phyloP scores from a whole-genome alignment of 2,113 vertebrate species.

The Ictalurus furcatus region DNA sequence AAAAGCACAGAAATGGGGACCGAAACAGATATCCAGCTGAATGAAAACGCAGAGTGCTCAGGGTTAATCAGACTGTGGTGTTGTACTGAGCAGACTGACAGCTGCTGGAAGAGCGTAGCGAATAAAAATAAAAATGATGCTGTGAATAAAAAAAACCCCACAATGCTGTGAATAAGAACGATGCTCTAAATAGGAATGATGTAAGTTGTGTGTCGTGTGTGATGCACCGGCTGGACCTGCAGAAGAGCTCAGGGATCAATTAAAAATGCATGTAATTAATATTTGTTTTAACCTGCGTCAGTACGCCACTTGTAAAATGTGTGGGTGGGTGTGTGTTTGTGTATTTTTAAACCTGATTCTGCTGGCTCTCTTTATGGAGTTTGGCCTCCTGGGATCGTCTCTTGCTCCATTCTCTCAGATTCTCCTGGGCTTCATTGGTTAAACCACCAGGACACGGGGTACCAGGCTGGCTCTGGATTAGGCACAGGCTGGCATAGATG shows the following conservation, averaged over 20 bases:
- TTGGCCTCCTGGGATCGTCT: constrained; percentile 71
- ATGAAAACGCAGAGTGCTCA: constrained; percentile 9
- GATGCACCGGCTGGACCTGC: background rate
- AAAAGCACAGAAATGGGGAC: background rate
- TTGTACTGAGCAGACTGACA: constrained; percentile 17
- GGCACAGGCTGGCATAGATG: constrained; percentile 73
- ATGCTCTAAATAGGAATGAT: constrained; percentile 13
- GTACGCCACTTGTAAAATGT: background rate
- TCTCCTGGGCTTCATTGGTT: constrained; percentile 67
- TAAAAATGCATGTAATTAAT: background rate
- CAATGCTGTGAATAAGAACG: background rate
- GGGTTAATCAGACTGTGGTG: constrained; percentile 25
- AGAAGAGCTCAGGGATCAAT: background rate
- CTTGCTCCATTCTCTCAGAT: constrained; percentile 73
- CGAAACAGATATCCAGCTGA: constrained; percentile 17
- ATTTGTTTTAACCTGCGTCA: background rate
- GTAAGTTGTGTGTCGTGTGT: background rate
- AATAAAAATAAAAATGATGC: background rate
- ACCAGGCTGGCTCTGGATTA: constrained; percentile 71
- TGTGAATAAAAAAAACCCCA: background rate
- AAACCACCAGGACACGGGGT: constrained; percentile 46
- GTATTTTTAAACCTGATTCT: constrained; percentile 67
- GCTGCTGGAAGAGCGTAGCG: background rate
- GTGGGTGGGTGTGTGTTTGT: constrained; percentile 5
- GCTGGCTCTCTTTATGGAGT: constrained; percentile 71